Base-by-base conservation (phyloP, 2,113 vertebrate genomes). In the Glareola pratincola region DNA sequence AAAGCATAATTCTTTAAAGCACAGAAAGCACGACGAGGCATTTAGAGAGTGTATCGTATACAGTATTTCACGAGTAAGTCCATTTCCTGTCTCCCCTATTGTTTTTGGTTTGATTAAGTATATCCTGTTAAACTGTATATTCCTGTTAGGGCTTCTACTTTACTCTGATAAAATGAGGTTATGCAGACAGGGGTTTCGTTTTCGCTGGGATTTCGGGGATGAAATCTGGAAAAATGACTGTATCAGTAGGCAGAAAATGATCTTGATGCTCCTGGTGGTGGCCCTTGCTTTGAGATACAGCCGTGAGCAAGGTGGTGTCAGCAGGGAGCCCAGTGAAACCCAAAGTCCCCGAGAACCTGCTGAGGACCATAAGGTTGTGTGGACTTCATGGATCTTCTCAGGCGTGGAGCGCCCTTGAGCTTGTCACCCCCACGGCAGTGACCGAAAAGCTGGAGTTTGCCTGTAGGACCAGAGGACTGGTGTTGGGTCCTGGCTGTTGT, bases 91-190 rank as follows among this genome's bases (percentile, higher is more conserved):
- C 98, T 98, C 94, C 95, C 37, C 98, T 96, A 98, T 99, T 99
- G 98, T 99, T 98, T 98, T 98, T 92, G 87, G 94, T 97, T 97
- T 98, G 98, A 98, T 98, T 94, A 98, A 98, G 97, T 98, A 39
- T 97, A 98, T 99, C 98, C 98, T 99, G 98, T 98, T 98, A 96
- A 98, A 98, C 97, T 97, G 98, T 98, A 97, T 98, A 98, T 98
- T 98, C 98, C 98, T 98, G 98, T 98, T 97, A 95, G 73, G 95
- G 92, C 95, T 97, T 92, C 86, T 83, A 90, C 94, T 97, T 97
- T 57, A 59, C 94, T 95, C 93, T 89, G 96, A 97, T 98, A 96
- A 98, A 97, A 95, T 17, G 94, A 96, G 93, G 92, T 92, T 94
- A 53, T 66, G 80, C 60, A 78, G 71, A 36, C 50, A 69, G 43